Conservation (phyloP, 2,888 invertebrate species). For the Himalopsyche japonica region DNA sequence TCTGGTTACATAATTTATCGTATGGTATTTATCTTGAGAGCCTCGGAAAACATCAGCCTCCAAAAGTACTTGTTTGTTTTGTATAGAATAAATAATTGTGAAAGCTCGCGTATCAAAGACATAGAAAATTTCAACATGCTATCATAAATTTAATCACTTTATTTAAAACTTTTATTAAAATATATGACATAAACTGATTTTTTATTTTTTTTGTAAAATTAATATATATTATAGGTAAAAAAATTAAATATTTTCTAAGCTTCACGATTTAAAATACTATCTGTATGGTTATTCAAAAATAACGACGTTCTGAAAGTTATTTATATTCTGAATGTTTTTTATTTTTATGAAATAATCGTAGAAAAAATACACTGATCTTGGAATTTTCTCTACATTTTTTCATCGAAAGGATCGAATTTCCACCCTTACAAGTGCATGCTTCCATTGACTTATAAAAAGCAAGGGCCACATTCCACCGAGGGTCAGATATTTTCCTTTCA, state of each 20-base stretch:
- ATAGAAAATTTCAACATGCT: neutral
- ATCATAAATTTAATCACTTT: neutral
- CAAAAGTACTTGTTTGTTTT: neutral
- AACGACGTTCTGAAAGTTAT: no score
- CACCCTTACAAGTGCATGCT: neutral
- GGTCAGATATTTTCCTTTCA: neutral
- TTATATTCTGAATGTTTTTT: no score
- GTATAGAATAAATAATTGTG: neutral
- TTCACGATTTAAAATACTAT: no score
- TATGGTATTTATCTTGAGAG: neutral
- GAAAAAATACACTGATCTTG: neutral
- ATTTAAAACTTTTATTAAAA: no score
- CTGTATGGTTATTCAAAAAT: no score
- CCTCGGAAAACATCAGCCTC: neutral
- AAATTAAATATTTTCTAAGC: no score
- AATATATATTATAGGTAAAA: no score
- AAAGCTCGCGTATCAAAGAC: neutral
- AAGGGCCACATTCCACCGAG: neutral
- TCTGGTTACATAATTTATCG: constrained; percentile 14
- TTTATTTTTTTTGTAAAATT: no score
- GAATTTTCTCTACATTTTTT: neutral
- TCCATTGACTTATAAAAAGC: neutral
- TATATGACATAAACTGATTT: no score
- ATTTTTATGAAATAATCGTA: no score
- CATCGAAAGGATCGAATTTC: neutral